A percentile compares a stretch with the other conserved stretches of the same genome.
These are phyloP conservation scores for Aphidius gifuensis DNA, from an alignment of 1,140 invertebrate genomes.

Conservation along the genomic window DNA sequence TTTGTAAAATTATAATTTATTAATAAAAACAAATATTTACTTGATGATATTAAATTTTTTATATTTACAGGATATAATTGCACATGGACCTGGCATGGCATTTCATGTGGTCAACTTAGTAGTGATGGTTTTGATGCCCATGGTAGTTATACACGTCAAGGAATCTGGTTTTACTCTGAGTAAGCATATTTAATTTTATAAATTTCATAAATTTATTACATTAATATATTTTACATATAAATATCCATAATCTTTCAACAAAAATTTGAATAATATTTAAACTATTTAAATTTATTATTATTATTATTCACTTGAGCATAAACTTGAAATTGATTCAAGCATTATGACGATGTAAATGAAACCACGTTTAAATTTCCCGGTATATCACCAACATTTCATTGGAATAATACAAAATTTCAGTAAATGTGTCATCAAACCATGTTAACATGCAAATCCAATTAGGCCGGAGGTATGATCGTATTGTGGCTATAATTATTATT, in stretches of 20 bases:
- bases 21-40: background rate
- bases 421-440: slow-evolving; percentile 26
- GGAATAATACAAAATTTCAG: slow-evolving; percentile 10
- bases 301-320: no score
- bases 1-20: no score
- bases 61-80: slow-evolving; percentile 66
- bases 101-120: slow-evolving; percentile 76
- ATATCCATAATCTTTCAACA: background rate
- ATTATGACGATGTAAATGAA: no score
- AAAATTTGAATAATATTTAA: no score
- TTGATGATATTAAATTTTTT: slow-evolving; percentile 19
- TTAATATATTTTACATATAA: background rate
- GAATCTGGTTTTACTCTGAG: slow-evolving; percentile 74
- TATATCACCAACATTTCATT: background rate
- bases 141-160: slow-evolving; percentile 73
- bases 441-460: slow-evolving; percentile 42
- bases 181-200: slow-evolving; percentile 52
- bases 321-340: no score
- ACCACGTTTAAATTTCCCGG: slow-evolving; percentile 3
- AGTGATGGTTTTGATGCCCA: slow-evolving; percentile 72
- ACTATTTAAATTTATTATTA: background rate
- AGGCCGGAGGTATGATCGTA: slow-evolving; percentile 20
- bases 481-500: no score
- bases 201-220: background rate
- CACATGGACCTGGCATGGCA: slow-evolving; percentile 65